Base-by-base conservation (phyloP, 2,888 invertebrate species). In the Stenurella melanura region DNA sequence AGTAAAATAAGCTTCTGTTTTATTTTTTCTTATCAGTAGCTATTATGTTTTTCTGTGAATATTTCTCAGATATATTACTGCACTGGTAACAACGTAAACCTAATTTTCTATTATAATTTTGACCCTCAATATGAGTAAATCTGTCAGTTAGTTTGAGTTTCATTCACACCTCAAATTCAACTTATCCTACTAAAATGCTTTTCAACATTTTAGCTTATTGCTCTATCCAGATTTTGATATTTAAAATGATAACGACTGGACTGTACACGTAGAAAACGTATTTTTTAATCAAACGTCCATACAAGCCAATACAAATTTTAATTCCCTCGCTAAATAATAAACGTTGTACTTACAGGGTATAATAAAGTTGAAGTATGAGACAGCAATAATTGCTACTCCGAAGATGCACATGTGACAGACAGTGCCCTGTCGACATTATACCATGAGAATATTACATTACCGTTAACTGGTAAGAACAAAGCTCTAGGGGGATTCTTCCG, bases 401-500 rank as follows among this genome's bases (percentile, higher is more conserved):
- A 9, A 64, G 18, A 64, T 34, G 64, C 64, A 64, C 4, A 58
- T 18, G 42, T 64, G 17, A 17, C 17, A 38, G 64, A 10, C 42
- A 38, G 64, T 30, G 34, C 18, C 64, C 42, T 64, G 64, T 64
- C 42, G 17, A 64, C 30, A 7, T 64, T 64, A 30, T 30, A 30
- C 5, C 30, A 64, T 64, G 64, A 12, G 64, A 42, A 64, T 64
- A 64, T 38, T 17, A 18, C 19, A 42, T 38, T 64, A 64, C 64
- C 64, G 64, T 64, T 64, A 63, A 34, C 64, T 17, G n/a, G 34
- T 42, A 64, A 63, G 18, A 30, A 63, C 2, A 64, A 11, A 64
- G 64, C 64, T 64, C 64, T 7, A 64, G 64, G 64, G 64, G 38
- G 64, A 64, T 38, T 38, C 64, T 38, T 64, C 17, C 18, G 18